phyloP scores from a whole-genome alignment of 2,113 vertebrate genomes.

The Pionites leucogaster region DNA sequence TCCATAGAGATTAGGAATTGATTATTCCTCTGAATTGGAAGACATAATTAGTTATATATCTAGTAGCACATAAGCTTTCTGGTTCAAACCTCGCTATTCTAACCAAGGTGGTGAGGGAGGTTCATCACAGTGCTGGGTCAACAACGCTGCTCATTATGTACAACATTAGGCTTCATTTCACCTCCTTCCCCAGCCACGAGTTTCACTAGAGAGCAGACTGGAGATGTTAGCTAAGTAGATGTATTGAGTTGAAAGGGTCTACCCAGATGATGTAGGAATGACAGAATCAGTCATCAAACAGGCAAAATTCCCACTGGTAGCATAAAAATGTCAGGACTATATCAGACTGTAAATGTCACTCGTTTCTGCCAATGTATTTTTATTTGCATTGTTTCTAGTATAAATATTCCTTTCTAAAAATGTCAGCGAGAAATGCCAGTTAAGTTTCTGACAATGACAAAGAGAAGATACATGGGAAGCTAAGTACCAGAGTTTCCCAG shows the following conservation, averaged over 20 bases:
- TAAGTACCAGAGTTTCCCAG: constrained; percentile 27
- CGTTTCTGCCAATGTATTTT: not conserved
- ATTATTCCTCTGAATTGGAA: not conserved
- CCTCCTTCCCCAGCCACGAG: not conserved
- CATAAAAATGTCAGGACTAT: constrained; percentile 44
- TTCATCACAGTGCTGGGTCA: not conserved
- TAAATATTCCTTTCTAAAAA: constrained; percentile 56
- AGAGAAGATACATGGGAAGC: constrained; percentile 49
- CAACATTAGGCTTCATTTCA: not conserved
- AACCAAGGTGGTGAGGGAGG: not conserved
- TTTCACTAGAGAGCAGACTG: not conserved
- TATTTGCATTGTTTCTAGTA: constrained; percentile 48
- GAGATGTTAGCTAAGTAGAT: not conserved
- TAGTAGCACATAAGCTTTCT: not conserved
- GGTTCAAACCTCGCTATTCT: not conserved
- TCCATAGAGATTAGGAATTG: not conserved
- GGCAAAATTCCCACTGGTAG: constrained; percentile 11
- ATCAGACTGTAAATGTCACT: constrained; percentile 56
- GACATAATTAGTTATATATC: not conserved
- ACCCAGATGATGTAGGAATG: not conserved
- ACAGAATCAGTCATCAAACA: constrained; percentile 43
- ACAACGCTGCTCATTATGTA: not conserved
- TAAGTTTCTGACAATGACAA: constrained; percentile 41
- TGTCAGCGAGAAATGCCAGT: constrained; percentile 27
- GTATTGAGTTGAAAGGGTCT: not conserved